Percentiles rank a stretch among this genome's conserved stretches.
Evolutionary conservation across 2,888 invertebrate genomes (phyloP).

Genomic region (Pseudococcus viburni): DNA sequence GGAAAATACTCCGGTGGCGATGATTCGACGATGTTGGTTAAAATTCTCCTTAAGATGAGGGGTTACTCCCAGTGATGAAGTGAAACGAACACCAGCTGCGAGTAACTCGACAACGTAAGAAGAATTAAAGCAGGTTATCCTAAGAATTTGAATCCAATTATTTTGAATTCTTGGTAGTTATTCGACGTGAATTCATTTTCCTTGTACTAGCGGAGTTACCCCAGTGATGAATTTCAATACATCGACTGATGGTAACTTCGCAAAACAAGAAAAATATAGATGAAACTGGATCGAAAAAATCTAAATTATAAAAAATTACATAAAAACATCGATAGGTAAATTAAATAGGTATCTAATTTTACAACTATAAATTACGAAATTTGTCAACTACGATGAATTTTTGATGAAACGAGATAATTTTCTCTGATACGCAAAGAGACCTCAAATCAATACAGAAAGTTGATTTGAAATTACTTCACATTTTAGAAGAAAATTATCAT

Average conservation of each 20-base stretch:
- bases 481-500: not conserved
- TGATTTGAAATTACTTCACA: not conserved
- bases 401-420: not conserved
- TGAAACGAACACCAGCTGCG: not conserved
- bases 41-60: slow-evolving; percentile 15
- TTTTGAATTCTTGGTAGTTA: not conserved
- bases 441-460: not conserved
- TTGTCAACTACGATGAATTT: not conserved
- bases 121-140: not conserved
- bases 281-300: not conserved
- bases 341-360: not conserved
- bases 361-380: not conserved
- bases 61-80: slow-evolving; percentile 36
- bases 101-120: slow-evolving; percentile 34
- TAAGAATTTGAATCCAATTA: not conserved
- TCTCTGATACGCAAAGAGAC: not conserved
- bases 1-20: not conserved
- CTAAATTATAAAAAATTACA: not conserved
- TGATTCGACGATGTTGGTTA: not conserved
- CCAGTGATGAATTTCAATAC: slow-evolving; percentile 29
- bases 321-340: not conserved
- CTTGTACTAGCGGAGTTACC: slow-evolving; percentile 43
- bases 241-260: not conserved
- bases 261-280: not conserved
- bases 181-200: not conserved